These are phyloP conservation scores for Thaumetopoea pityocampa DNA, from an alignment of 1,140 invertebrate species.

Conservation along the genomic window DNA sequence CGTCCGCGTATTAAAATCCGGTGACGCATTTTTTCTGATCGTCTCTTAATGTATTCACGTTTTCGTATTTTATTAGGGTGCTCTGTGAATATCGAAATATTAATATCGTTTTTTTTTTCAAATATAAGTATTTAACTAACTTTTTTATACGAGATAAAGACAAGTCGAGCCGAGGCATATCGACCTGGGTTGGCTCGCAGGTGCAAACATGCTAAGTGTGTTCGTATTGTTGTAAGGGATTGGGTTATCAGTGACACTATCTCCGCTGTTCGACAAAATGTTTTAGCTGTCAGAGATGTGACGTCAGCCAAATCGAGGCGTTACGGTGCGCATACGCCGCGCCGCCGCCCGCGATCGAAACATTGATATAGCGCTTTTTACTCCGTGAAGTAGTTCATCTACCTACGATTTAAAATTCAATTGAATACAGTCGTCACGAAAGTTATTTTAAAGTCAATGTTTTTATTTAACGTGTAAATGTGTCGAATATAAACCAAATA, in stretches of 20 bases:
- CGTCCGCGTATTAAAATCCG: conserved; percentile 37
- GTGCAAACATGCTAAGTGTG: conserved; percentile 75
- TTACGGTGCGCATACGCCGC: conserved; percentile 33
- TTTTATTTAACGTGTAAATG: no score
- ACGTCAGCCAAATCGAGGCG: conserved; percentile 66
- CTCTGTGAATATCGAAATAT: conserved; percentile 15
- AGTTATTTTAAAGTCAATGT: conserved; percentile 5
- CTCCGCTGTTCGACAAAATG: conserved; percentile 71
- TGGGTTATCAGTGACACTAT: conserved; percentile 74
- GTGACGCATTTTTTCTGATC: conserved; percentile 53
- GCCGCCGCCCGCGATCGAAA: conserved; percentile 38
- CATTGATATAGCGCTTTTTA: conserved; percentile 43
- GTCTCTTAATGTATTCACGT: conserved; percentile 10
- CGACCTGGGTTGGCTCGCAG: conserved; percentile 50
- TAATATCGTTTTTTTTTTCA: conserved; percentile 18
- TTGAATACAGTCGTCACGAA: background rate
- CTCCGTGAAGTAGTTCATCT: conserved; percentile 36
- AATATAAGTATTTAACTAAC: conserved; percentile 16
- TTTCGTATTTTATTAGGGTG: conserved; percentile 19
- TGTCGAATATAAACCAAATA: no score
- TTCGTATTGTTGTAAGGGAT: conserved; percentile 73
- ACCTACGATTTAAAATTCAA: conserved; percentile 18
- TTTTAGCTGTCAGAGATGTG: conserved; percentile 71
- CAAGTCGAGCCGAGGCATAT: conserved; percentile 54
- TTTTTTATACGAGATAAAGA: conserved; percentile 37